phyloP scores from a whole-genome alignment of 1,140 invertebrate species.

The Pinna nobilis region DNA sequence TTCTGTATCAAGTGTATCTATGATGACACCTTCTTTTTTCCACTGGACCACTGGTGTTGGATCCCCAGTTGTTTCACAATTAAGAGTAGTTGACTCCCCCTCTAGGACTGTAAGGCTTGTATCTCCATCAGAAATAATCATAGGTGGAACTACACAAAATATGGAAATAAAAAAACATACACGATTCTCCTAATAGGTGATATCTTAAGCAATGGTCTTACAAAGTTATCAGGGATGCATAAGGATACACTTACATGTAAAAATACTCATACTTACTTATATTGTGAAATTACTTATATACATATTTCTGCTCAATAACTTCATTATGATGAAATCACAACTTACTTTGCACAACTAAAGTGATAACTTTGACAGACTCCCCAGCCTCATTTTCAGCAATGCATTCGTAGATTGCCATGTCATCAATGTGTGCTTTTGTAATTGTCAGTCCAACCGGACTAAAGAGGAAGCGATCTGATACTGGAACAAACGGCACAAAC shows the following conservation, averaged over 20 bases:
- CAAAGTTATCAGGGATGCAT: no score
- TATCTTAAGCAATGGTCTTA: no score
- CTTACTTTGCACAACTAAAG: conserved; percentile 65
- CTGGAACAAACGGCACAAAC: conserved; percentile 59
- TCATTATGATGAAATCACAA: conserved; percentile 1
- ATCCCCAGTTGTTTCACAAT: conserved; percentile 76
- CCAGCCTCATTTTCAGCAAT: conserved; percentile 75
- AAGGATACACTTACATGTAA: no score
- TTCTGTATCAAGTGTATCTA: conserved; percentile 54
- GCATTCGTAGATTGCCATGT: conserved; percentile 77
- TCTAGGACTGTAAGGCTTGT: conserved; percentile 96
- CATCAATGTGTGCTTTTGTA: conserved; percentile 52
- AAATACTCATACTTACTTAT: no score
- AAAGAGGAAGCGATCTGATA: conserved; percentile 39
- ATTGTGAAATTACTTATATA: neutral
- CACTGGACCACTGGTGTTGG: conserved; percentile 73
- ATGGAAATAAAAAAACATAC: no score
- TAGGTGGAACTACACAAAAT: conserved; percentile 83
- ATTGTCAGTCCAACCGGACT: conserved; percentile 60
- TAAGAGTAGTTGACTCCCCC: conserved; percentile 74
- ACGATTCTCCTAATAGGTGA: no score
- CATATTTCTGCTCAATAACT: neutral
- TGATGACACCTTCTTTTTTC: conserved; percentile 66
- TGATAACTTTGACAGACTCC: conserved; percentile 60
- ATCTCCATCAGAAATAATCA: conserved; percentile 88